A percentile compares a stretch with the other conserved stretches of the same genome.
Evolutionary conservation across 2,113 vertebrate genomes (phyloP).

Genomic region (Pandion haliaetus): DNA sequence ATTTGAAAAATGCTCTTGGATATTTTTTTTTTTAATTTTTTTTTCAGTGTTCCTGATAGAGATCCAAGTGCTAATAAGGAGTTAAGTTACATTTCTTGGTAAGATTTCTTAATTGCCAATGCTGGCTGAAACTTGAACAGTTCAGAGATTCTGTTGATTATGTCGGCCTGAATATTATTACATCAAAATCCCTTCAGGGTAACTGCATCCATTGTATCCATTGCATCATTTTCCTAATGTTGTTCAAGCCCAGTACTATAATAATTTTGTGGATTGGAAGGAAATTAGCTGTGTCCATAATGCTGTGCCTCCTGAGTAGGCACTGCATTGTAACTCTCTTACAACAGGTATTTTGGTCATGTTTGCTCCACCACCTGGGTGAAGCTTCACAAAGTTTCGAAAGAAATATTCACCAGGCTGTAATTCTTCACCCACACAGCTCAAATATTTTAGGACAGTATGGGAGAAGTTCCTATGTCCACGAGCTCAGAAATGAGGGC

Average conservation of each 20-base stretch:
- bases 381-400: neutral
- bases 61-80: conserved; percentile 53
- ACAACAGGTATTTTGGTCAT: neutral
- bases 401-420: neutral
- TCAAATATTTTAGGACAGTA: neutral
- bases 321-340: too few species aligned
- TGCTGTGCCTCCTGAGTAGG: neutral
- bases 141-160: conserved; percentile 45
- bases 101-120: neutral
- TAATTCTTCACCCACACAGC: neutral
- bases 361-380: neutral
- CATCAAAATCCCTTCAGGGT: neutral
- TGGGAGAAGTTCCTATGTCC: neutral
- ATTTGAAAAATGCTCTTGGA: conserved; percentile 54
- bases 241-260: neutral
- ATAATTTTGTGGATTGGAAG: neutral
- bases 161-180: conserved; percentile 8
- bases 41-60: neutral
- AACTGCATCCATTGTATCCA: neutral
- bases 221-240: neutral
- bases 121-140: conserved; percentile 1
- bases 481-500: neutral
- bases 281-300: neutral
- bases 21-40: neutral
- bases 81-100: conserved; percentile 36